Base-by-base conservation (phyloP, 2,888 invertebrate species). In the Gasteruption jaculator region DNA sequence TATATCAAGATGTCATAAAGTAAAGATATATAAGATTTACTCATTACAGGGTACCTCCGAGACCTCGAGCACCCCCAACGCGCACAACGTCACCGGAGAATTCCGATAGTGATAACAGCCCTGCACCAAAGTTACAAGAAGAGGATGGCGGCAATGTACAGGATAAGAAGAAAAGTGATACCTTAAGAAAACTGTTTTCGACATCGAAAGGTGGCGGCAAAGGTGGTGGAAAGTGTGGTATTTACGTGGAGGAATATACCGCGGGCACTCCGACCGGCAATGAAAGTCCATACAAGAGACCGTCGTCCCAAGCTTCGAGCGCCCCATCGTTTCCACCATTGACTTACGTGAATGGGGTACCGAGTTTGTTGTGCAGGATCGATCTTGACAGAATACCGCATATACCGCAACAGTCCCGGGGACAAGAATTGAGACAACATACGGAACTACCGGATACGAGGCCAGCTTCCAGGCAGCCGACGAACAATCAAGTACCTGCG, bases 91-190 rank as follows among this genome's bases (percentile, higher is more conserved):
- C 74, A 0, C 71, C 73, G 1, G 67, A 68, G 26, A 65, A 67
- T 43, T 65, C 68, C 3, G 70, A 70, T 54, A 72, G 65, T 43
- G 70, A 70, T 43, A 68, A 67, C 41, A 66, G 67, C 39, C 71
- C 71, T 15, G 61, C 62, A 10, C 59, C 68, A 8, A 74, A 73
- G 41, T 46, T 74, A 18, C 74, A 74, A 36, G 69, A 72, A 24
- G 74, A 74, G 34, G 62, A 61, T 15, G 73, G 72, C n/a, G 77
- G 77, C 36, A 65, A 74, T 8, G 75, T 78, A 1, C 76, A 79
- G 44, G 84, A 85, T 63, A 84, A 84, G 58, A 85, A 84, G 68
- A 85, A 85, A 64, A 82, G 76, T 54, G 81, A 78, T 56, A 83
- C 83, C 1, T 65, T 85, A 38, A 73, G 81, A 27, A 82, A 81